Percentiles rank a stretch among this genome's conserved stretches.
Conservation (phyloP, 2,113 vertebrate genomes). For the Oplegnathus fasciatus region DNA sequence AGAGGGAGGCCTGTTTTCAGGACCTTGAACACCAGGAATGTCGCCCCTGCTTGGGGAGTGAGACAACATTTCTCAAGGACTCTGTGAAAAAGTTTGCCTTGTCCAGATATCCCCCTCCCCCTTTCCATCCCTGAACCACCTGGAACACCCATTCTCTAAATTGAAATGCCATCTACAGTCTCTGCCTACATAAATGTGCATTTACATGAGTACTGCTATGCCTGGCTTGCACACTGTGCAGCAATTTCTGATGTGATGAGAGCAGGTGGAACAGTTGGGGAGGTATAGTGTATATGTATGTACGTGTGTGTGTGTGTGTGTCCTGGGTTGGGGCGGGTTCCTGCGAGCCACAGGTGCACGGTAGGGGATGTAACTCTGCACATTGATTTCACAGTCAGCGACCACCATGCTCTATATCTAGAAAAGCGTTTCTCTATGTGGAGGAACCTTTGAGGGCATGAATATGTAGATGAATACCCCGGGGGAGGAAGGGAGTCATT, state of each 20-base stretch:
- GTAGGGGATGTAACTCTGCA: slow-evolving; percentile 53
- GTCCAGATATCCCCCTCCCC: slow-evolving; percentile 42
- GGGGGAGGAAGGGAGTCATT: slow-evolving; percentile 68
- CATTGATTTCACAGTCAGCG: slow-evolving; percentile 78
- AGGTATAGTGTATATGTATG: slow-evolving; percentile 13
- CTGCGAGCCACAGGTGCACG: slow-evolving; percentile 67
- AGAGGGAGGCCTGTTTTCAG: slow-evolving; percentile 61
- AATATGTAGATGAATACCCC: slow-evolving; percentile 80
- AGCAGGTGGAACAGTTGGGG: slow-evolving; percentile 28
- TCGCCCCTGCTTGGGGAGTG: slow-evolving; percentile 45
- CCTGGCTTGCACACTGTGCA: slow-evolving; percentile 13
- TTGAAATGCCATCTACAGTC: slow-evolving; percentile 43
- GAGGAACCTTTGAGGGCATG: slow-evolving; percentile 71
- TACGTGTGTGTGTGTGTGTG: slow-evolving; percentile 29
- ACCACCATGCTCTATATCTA: slow-evolving; percentile 65
- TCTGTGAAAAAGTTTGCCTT: slow-evolving; percentile 63
- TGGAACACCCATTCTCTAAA: slow-evolving; percentile 52
- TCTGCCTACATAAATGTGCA: slow-evolving; percentile 45
- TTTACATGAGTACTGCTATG: slow-evolving; percentile 39
- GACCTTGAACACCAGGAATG: slow-evolving; percentile 76
- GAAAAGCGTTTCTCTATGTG: slow-evolving; percentile 67
- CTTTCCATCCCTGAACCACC: slow-evolving; percentile 46
- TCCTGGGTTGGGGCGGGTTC: slow-evolving; percentile 15
- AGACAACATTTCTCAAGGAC: slow-evolving; percentile 76
- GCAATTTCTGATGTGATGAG: slow-evolving; percentile 37